Evolutionary conservation across 2,888 invertebrate genomes (phyloP).

Genomic region (Erpobdella octoculata): DNA sequence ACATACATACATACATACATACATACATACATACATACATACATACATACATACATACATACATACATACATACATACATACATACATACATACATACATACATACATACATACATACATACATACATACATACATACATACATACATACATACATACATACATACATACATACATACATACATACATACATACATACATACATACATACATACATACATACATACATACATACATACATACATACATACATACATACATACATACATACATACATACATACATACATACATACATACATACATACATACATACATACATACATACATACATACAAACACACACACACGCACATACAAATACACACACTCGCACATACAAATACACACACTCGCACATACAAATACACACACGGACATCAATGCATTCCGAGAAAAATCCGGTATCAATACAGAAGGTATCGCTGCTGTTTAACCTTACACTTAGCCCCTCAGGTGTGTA

Average conservation of each 20-base stretch:
- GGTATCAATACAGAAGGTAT: too few relatives aligned
- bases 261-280: background rate
- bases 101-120: conserved; percentile 1
- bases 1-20: conserved; percentile 1
- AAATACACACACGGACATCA: too few relatives aligned
- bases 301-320: conserved; percentile 1
- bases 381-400: too few relatives aligned
- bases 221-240: background rate
- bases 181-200: conserved; percentile 1
- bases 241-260: background rate
- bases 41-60: conserved; percentile 1
- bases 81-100: conserved; percentile 1
- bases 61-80: conserved; percentile 1
- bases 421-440: too few relatives aligned
- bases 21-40: conserved; percentile 1
- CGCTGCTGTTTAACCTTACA: too few relatives aligned
- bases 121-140: conserved; percentile 1
- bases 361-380: too few relatives aligned
- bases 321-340: too few relatives aligned
- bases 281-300: conserved; percentile 1
- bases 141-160: conserved; percentile 1
- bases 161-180: conserved; percentile 1
- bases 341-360: too few relatives aligned
- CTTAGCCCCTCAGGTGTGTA: too few relatives aligned
- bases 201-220: background rate